Percentiles rank a stretch among this genome's conserved stretches.
phyloP scores from a whole-genome alignment of 2,797 vertebrate genomes.

The Ispidina lecontei region DNA sequence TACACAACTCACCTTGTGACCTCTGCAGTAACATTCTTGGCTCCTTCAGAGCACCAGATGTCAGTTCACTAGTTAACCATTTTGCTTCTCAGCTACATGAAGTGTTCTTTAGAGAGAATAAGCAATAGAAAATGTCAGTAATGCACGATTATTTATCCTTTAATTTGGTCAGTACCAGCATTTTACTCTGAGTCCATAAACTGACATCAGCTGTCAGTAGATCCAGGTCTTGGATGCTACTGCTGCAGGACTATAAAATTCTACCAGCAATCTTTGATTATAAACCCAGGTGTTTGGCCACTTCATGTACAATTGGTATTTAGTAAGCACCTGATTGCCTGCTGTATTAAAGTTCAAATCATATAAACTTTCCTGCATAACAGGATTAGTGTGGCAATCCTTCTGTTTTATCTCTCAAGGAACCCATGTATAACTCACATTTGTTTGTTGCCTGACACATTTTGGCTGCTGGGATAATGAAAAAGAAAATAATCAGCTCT shows the following conservation, averaged over 20 bases:
- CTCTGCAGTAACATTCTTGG: conserved; percentile 38
- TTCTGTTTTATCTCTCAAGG: background rate
- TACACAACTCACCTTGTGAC: conserved; percentile 32
- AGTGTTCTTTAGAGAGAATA: background rate
- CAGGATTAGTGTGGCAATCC: background rate
- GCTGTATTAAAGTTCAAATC: background rate
- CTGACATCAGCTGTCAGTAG: background rate
- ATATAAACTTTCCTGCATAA: background rate
- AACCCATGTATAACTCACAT: background rate
- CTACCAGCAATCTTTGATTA: background rate
- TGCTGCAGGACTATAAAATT: background rate
- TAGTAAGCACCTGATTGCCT: background rate
- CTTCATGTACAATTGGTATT: background rate
- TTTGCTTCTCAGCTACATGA: conserved; percentile 22
- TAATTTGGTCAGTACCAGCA: background rate
- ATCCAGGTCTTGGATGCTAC: background rate
- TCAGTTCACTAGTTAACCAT: conserved; percentile 41
- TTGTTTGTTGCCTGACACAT: background rate
- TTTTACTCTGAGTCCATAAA: background rate
- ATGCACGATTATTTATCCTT: background rate
- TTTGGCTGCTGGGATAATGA: background rate
- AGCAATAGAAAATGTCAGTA: background rate
- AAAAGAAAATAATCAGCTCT: background rate
- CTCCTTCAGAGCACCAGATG: conserved; percentile 25
- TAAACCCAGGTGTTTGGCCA: background rate